Evolutionary conservation across 2,888 invertebrate genomes (phyloP).

Genomic region (Cryptus armator): DNA sequence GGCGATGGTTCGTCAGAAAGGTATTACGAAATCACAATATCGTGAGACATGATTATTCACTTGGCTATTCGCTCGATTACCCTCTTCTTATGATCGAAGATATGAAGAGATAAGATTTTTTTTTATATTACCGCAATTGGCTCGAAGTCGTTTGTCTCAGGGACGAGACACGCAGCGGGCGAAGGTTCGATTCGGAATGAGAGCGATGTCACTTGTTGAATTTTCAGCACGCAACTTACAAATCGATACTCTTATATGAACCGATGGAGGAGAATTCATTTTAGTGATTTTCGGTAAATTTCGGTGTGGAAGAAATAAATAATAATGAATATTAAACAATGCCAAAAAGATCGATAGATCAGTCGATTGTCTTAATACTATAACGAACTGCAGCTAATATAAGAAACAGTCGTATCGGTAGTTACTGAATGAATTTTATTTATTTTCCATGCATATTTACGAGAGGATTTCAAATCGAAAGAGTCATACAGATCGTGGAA

Average conservation of each 20-base stretch:
- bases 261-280: too few species aligned
- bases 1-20: constrained; percentile 25
- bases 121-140: too few species aligned
- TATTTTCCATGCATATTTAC: neutral
- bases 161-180: neutral
- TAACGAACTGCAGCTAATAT: too few species aligned
- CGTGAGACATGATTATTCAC: neutral
- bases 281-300: too few species aligned
- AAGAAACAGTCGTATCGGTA: too few species aligned
- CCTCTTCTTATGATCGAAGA: neutral
- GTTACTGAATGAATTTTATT: neutral
- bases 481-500: neutral
- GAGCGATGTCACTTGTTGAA: neutral
- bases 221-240: neutral
- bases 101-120: neutral
- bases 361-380: too few species aligned
- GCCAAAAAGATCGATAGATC: too few species aligned
- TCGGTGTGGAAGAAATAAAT: too few species aligned
- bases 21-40: constrained; percentile 4
- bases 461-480: neutral
- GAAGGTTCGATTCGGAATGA: neutral
- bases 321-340: too few species aligned
- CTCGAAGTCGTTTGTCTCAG: too few species aligned
- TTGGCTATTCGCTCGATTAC: neutral
- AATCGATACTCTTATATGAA: too few species aligned